Evolutionary conservation across 1,140 invertebrate genomes (phyloP), one percentile per base, ranked within the genome.

Genomic region (Aplysia californica): DNA sequence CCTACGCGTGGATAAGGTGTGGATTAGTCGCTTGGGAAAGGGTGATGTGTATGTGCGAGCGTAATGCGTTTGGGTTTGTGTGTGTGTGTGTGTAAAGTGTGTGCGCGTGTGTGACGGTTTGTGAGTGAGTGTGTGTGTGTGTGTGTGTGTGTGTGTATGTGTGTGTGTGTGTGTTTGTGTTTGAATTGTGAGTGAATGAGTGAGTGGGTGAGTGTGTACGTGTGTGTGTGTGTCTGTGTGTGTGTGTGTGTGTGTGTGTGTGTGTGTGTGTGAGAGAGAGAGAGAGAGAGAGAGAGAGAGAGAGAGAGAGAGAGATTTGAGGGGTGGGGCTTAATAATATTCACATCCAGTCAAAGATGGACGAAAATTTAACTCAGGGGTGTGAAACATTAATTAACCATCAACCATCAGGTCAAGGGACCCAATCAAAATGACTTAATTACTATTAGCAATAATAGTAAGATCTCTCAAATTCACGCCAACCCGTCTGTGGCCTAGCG

Each of bases 261-360:
- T 5, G 64, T 33, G 64, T 66, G 21, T 35, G 4, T 33, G 18
- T 5, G 64, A 66, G 64, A 18, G 64, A 66, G 21, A 66, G 64
- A 66, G 10, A 66, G 64, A 18, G 64, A 66, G 64, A 66, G 64
- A 66, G 10, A 18, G 64, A 66, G 64, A 31, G 64, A 18, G 64
- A 66, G 29, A 66, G 64, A 66, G 64, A 66, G 64, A 66, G 64
- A 66, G 29, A 31, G 29, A 66, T 10, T 33, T 26, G 36, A 35
- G 5, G 64, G 31, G 64, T n/a, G 64, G 31, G 64, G n/a, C n/a
- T n/a, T n/a, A n/a, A n/a, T n/a, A n/a, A 36, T 10, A 29, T 21
- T n/a, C 29, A 36, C 29, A 66, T 33, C 18, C n/a, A 66, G n/a
- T 36, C 20, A 29, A 3, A 36, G 4, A 26, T 6, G n/a, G 33